phyloP scores from a whole-genome alignment of 2,888 invertebrate species.

The Hyposoter didymator region DNA sequence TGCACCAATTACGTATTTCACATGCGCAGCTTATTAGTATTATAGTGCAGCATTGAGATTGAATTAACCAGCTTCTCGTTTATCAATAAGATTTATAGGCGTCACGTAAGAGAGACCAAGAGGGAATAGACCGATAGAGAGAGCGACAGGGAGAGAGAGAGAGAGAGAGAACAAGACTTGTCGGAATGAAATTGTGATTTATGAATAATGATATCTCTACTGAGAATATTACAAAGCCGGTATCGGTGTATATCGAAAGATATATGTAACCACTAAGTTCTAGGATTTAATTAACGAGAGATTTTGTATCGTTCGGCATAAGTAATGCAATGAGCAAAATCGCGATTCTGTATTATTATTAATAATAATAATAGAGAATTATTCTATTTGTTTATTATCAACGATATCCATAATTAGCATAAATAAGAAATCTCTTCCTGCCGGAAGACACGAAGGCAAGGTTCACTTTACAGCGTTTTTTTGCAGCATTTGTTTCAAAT shows the following conservation, averaged over 20 bases:
- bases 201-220: constrained; percentile 66
- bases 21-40: constrained; percentile 35
- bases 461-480: neutral
- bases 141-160: constrained; percentile 3
- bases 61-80: constrained; percentile 66
- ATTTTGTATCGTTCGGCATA: constrained; percentile 23
- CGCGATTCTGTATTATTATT: constrained; percentile 25
- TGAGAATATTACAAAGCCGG: constrained; percentile 54
- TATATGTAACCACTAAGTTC: constrained; percentile 35
- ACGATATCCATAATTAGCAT: neutral
- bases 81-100: constrained; percentile 65
- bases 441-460: neutral
- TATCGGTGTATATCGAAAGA: constrained; percentile 31
- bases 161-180: constrained; percentile 21
- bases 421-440: neutral
- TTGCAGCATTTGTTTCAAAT: neutral
- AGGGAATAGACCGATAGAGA: constrained; percentile 16
- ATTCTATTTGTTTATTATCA: constrained; percentile 5
- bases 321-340: constrained; percentile 36
- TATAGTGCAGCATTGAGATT: constrained; percentile 55
- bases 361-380: constrained; percentile 21
- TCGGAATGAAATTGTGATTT: constrained; percentile 65
- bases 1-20: constrained; percentile 17
- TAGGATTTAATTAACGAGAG: constrained; percentile 63
- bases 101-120: constrained; percentile 7